A percentile compares a stretch with the other conserved stretches of the same genome.
Conservation (phyloP, 2,113 vertebrate species). For the Candoia aspera region DNA sequence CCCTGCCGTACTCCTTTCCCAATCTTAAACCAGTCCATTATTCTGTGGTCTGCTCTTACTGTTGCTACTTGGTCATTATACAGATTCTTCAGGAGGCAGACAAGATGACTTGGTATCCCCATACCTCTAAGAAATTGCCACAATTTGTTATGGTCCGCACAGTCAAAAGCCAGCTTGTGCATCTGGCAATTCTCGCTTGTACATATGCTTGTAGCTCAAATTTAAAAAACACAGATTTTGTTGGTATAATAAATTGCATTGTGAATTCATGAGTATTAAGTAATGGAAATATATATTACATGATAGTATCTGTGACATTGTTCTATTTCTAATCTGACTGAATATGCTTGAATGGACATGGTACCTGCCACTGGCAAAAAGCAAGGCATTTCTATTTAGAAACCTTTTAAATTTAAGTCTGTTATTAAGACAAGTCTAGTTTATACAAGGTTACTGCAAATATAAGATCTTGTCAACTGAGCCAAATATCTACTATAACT, state of each 20-base stretch:
- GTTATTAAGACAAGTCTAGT: constrained; percentile 41
- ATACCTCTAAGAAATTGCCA: too few species aligned
- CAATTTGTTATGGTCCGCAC: too few species aligned
- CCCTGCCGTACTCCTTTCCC: too few species aligned
- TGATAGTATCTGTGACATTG: neutral
- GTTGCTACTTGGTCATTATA: too few species aligned
- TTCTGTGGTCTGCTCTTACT: too few species aligned
- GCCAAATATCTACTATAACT: constrained; percentile 68
- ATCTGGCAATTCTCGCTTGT: too few species aligned
- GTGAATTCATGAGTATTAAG: neutral
- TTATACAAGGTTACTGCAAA: constrained; percentile 74
- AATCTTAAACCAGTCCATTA: too few species aligned
- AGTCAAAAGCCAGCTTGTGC: too few species aligned
- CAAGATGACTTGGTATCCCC: too few species aligned
- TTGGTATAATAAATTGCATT: neutral
- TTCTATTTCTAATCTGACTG: neutral
- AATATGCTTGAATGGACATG: neutral
- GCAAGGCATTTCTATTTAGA: constrained; percentile 4
- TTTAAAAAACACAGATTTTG: neutral
- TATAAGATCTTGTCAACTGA: constrained; percentile 60
- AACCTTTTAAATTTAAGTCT: constrained; percentile 19
- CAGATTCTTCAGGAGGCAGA: too few species aligned
- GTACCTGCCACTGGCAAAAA: constrained; percentile 7
- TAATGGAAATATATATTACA: neutral
- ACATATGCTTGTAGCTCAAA: neutral